phyloP scores from a whole-genome alignment of 2,888 invertebrate genomes.

The Buathra laborator region DNA sequence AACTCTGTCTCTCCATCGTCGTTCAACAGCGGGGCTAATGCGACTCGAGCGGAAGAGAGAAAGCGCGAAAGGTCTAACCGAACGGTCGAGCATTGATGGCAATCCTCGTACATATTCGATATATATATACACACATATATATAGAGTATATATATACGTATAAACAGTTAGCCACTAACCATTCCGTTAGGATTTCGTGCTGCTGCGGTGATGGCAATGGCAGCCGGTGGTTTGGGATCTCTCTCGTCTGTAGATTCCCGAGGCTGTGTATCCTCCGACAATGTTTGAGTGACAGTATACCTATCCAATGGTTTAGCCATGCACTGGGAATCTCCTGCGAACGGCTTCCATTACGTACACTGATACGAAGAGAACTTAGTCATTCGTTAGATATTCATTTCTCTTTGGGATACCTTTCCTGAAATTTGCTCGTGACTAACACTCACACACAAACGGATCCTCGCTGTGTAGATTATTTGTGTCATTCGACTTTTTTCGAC shows the following conservation, averaged over 20 bases:
- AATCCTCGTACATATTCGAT: constrained; percentile 32
- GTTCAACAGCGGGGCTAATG: neutral
- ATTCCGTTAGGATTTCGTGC: constrained; percentile 52
- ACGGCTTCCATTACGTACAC: neutral
- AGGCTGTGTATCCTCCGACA: constrained; percentile 1
- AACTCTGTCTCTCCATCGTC: constrained; percentile 16
- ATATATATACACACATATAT: neutral
- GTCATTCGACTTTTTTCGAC: too few relatives aligned
- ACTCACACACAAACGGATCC: neutral
- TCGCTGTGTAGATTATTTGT: too few relatives aligned
- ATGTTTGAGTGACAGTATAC: constrained; percentile 31
- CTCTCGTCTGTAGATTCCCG: constrained; percentile 9
- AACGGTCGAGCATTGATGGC: constrained; percentile 41
- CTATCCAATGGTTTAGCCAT: constrained; percentile 5
- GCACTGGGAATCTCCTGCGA: constrained; percentile 13
- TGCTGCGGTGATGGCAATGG: constrained; percentile 40
- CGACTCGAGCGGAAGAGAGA: constrained; percentile 8
- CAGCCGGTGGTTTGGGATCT: constrained; percentile 41
- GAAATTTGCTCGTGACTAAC: neutral
- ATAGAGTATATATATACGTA: neutral
- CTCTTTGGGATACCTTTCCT: neutral
- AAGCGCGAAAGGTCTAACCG: constrained; percentile 15
- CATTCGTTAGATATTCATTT: neutral
- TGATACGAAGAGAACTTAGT: neutral
- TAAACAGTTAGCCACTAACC: constrained; percentile 40